Evolutionary conservation across 2,797 vertebrate genomes (phyloP).

Genomic region (Percopsis omiscomaycus): DNA sequence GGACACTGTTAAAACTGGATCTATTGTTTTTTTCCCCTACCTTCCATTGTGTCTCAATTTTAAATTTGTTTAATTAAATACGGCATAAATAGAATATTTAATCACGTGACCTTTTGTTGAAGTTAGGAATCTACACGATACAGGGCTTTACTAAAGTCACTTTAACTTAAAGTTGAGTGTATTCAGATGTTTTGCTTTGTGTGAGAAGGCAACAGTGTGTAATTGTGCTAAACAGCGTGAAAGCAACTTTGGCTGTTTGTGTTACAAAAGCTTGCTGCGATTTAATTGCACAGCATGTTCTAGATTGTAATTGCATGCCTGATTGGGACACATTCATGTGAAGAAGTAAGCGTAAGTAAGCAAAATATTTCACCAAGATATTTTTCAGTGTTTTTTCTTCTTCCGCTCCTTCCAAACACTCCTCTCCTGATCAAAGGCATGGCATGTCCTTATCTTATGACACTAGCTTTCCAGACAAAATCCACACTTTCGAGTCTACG

Average conservation of each 20-base stretch:
- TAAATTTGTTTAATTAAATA: too few species aligned
- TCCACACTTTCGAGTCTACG: conserved; percentile 51
- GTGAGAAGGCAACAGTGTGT: conserved; percentile 13
- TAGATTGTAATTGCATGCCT: conserved; percentile 66
- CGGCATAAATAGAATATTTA: too few species aligned
- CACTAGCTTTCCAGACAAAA: conserved; percentile 58
- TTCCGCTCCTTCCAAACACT: conserved; percentile 60
- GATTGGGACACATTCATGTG: conserved; percentile 57
- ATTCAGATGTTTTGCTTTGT: conserved; percentile 36
- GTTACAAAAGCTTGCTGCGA: conserved; percentile 50
- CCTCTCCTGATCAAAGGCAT: conserved; percentile 67
- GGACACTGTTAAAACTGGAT: too few species aligned
- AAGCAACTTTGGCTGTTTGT: conserved; percentile 41
- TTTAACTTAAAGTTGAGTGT: neutral
- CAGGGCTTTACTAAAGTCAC: neutral
- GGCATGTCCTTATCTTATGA: conserved; percentile 62
- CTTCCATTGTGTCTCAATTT: too few species aligned
- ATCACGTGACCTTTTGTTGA: too few species aligned
- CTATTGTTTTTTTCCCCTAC: too few species aligned
- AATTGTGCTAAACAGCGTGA: conserved; percentile 54
- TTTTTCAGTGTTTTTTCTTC: conserved; percentile 56
- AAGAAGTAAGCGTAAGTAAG: conserved; percentile 32
- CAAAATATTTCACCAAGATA: conserved; percentile 31
- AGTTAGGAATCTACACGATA: too few species aligned
- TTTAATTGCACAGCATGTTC: conserved; percentile 49